A percentile compares a stretch with the other conserved stretches of the same genome.
Conservation (phyloP, 2,797 vertebrate species). For the Rhinella marina region DNA sequence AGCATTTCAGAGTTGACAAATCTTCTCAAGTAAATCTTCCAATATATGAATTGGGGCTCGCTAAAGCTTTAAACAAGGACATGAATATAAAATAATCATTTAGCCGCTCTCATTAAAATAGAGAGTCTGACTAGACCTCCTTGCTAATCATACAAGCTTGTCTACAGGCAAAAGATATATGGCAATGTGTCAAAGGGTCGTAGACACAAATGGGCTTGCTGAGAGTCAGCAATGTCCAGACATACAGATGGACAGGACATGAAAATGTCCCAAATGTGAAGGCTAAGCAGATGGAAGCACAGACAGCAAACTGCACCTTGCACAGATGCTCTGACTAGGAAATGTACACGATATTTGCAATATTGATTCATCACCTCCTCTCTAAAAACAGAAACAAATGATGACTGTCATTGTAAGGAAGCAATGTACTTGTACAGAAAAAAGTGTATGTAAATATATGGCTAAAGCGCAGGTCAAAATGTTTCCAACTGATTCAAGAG, state of each 20-base stretch:
- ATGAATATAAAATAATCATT: slow-evolving; percentile 37
- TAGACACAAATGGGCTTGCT: slow-evolving; percentile 54
- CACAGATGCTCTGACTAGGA: slow-evolving; percentile 53
- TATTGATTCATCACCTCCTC: slow-evolving; percentile 7
- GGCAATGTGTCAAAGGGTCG: slow-evolving; percentile 57
- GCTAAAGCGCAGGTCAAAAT: not conserved
- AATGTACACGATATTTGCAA: slow-evolving; percentile 44
- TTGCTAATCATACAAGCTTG: slow-evolving; percentile 49
- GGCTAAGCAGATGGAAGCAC: slow-evolving; percentile 57
- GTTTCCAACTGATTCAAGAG: not conserved
- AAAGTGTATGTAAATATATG: not conserved
- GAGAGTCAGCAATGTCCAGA: slow-evolving; percentile 51
- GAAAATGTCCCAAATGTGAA: slow-evolving; percentile 49
- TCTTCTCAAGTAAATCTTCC: slow-evolving; percentile 5
- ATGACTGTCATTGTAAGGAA: not conserved
- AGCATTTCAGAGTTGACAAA: not conserved
- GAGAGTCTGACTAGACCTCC: slow-evolving; percentile 38
- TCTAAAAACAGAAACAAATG: not conserved
- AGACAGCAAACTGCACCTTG: slow-evolving; percentile 43
- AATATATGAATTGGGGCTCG: slow-evolving; percentile 37
- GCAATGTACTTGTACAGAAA: not conserved
- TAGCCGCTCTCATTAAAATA: slow-evolving; percentile 37
- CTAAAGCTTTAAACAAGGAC: slow-evolving; percentile 34
- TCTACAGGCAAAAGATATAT: slow-evolving; percentile 52
- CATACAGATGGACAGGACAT: slow-evolving; percentile 59